phyloP scores from a whole-genome alignment of 1,140 invertebrate species.

The Vanessa atalanta region DNA sequence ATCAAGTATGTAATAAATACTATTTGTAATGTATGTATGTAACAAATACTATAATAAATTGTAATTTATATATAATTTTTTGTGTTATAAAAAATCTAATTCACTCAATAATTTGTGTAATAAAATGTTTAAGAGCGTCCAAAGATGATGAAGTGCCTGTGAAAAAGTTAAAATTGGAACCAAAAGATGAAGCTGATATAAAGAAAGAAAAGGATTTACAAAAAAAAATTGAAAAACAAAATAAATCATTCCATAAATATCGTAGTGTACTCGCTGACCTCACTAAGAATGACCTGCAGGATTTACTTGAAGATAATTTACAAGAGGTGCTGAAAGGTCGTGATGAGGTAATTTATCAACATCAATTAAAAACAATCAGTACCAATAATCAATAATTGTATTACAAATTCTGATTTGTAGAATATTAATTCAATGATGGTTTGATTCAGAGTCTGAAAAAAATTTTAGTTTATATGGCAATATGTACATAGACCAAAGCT shows the following conservation, averaged over 20 bases:
- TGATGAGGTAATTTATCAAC: slow-evolving; percentile 79
- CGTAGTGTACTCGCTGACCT: slow-evolving; percentile 82
- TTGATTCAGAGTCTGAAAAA: not conserved
- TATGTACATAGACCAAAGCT: too few species aligned
- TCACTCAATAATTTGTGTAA: slow-evolving; percentile 17
- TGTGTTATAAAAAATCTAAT: slow-evolving; percentile 7
- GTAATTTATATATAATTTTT: slow-evolving; percentile 24
- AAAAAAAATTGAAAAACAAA: slow-evolving; percentile 87
- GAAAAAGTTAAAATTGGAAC: slow-evolving; percentile 87
- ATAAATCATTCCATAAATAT: slow-evolving; percentile 88
- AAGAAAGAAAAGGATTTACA: slow-evolving; percentile 76
- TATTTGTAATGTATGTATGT: not conserved
- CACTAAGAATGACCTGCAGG: slow-evolving; percentile 82
- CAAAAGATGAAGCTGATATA: slow-evolving; percentile 79
- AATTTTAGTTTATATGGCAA: slow-evolving; percentile 8
- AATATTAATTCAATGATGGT: too few species aligned
- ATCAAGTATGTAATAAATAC: slow-evolving; percentile 82
- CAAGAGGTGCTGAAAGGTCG: slow-evolving; percentile 85
- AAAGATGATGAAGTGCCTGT: slow-evolving; percentile 82
- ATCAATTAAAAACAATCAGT: not conserved
- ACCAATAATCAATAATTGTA: too few species aligned
- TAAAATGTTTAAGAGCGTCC: slow-evolving; percentile 71
- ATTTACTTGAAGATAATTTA: slow-evolving; percentile 87
- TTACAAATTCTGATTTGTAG: too few species aligned
- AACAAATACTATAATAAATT: not conserved